Evolutionary conservation across 2,888 invertebrate species (phyloP).

Genomic region (Sarcophaga variegata): DNA sequence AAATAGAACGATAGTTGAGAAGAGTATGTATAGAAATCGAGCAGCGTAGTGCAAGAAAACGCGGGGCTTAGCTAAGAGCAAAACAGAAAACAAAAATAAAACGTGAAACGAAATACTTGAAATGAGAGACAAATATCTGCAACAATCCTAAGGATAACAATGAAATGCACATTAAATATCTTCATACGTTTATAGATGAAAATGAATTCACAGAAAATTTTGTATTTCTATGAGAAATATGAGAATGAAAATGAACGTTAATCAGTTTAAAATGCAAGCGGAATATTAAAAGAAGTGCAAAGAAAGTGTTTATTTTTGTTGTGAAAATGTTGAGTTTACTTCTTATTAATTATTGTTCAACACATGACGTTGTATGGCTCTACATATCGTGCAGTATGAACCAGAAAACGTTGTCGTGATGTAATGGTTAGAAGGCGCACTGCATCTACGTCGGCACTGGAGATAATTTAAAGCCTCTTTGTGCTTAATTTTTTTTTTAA

Average conservation of each 20-base stretch:
- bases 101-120: constrained; percentile 24
- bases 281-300: constrained; percentile 53
- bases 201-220: constrained; percentile 27
- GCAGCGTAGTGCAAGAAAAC: neutral
- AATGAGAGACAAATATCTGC: neutral
- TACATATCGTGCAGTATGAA: constrained; percentile 6
- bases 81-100: neutral
- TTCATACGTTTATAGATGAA: constrained; percentile 20
- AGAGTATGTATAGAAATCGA: constrained; percentile 14
- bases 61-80: neutral
- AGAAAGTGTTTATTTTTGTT: constrained; percentile 1
- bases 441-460: too few relatives aligned
- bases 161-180: too few relatives aligned
- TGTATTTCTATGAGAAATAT: too few relatives aligned
- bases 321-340: constrained; percentile 39
- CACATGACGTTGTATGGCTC: neutral
- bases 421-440: too few relatives aligned
- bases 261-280: constrained; percentile 55
- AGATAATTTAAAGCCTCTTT: too few relatives aligned
- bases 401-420: too few relatives aligned
- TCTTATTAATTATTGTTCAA: constrained; percentile 4
- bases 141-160: constrained; percentile 6
- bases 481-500: too few relatives aligned
- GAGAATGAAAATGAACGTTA: constrained; percentile 36
- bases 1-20: neutral